These are phyloP conservation scores for Dendrophyllia cribrosa DNA, from an alignment of 64 coral and sea anemone species.

Conservation along the genomic window DNA sequence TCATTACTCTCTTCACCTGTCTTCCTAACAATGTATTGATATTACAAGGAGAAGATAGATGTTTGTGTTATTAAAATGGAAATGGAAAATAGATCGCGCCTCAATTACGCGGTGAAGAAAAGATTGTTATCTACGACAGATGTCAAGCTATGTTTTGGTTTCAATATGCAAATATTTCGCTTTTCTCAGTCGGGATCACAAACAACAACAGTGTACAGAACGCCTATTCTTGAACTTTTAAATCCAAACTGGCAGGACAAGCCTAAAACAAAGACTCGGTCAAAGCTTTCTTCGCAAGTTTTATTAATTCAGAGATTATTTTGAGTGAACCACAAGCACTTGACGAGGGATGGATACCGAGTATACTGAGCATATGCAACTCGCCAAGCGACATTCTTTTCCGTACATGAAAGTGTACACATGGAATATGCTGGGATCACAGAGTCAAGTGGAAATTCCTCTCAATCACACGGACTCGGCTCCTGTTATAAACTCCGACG, in stretches of 20 bases:
- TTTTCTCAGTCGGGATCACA: not conserved
- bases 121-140: constrained; percentile 54
- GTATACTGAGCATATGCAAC: not conserved
- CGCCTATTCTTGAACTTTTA: not conserved
- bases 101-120: not conserved
- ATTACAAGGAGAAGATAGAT: not conserved
- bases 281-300: not conserved
- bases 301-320: not conserved
- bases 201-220: not conserved
- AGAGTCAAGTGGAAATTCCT: constrained; percentile 60
- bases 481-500: constrained; percentile 78
- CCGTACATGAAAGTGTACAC: constrained; percentile 80
- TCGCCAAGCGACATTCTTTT: constrained; percentile 90
- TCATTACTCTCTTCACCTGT: not conserved
- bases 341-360: not conserved
- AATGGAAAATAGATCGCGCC: not conserved
- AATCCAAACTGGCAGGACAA: not conserved
- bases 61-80: not conserved
- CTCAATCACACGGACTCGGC: constrained; percentile 39
- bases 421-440: constrained; percentile 73
- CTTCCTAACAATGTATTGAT: not conserved
- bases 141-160: constrained; percentile 39
- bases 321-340: not conserved
- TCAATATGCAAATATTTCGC: constrained; percentile 43
- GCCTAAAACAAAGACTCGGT: not conserved